Evolutionary conservation across 2,797 vertebrate species (phyloP).

Genomic region (Echiichthys vipera): DNA sequence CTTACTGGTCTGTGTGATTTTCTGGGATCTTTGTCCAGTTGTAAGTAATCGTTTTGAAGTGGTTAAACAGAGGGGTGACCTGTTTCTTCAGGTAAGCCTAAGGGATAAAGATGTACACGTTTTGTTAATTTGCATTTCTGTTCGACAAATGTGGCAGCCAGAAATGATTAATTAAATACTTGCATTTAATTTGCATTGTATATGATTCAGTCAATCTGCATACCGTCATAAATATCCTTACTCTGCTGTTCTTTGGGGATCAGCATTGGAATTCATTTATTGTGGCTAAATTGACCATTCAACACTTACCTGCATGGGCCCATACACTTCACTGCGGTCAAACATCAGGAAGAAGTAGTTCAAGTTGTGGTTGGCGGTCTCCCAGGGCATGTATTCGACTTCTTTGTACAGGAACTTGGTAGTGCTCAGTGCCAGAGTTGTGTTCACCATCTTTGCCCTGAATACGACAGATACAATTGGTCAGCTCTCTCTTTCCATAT

Average conservation of each 20-base stretch:
- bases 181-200: neutral
- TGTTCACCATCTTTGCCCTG: constrained; percentile 82
- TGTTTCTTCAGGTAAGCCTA: constrained; percentile 88
- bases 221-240: neutral
- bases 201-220: neutral
- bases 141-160: neutral
- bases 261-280: neutral
- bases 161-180: neutral
- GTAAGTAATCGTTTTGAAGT: constrained; percentile 69
- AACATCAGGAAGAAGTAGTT: constrained; percentile 90
- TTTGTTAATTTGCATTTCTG: neutral
- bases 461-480: neutral
- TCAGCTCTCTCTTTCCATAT: neutral
- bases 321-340: constrained; percentile 90
- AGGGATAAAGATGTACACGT: constrained; percentile 19
- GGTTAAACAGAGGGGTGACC: constrained; percentile 82
- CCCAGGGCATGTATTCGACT: constrained; percentile 90
- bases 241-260: neutral
- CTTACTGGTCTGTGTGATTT: constrained; percentile 90
- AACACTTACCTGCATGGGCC: constrained; percentile 88
- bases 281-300: neutral
- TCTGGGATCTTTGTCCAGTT: constrained; percentile 66
- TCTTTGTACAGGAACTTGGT: constrained; percentile 87
- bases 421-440: constrained; percentile 87
- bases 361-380: constrained; percentile 82